Evolutionary conservation across 2,113 vertebrate species (phyloP), one percentile per base, ranked within the genome.

Genomic region (Vicugna pacos): DNA sequence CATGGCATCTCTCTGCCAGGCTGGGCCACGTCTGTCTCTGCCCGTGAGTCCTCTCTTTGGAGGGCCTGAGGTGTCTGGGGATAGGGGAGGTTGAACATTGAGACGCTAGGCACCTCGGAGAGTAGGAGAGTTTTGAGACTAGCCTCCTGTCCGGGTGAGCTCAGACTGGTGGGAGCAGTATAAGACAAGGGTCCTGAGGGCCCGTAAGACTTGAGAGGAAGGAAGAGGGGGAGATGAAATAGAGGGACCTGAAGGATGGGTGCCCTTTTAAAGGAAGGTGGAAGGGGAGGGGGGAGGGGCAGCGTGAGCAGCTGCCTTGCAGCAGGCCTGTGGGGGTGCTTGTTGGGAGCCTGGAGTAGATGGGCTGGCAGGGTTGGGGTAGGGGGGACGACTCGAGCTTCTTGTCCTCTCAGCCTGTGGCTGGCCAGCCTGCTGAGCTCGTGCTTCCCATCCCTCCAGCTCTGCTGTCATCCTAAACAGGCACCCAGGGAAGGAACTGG

Each of bases 21-120:
- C 75, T 20, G 15, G n/a, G 80, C 75, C 73, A 48, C 24, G 8
- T 82, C 52, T 12, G 50, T 35, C 69, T 62, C 4, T 52, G 77
- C 5, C 70, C 76, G 10, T 82, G 87, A 72, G n/a, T 85, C 30
- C 42, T 15, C 92, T 72, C 48, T 90, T 15, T 75, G 82, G 81
- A 89, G 35, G 67, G 38, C 20, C 83, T 4, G 16, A 92, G 50
- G 67, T 64, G 17, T 22, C 9, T 38, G 70, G 64, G 69, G 56
- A 70, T 0, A 2, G 10, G 8, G 22, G 48, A 8, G 56, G 42
- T 48, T 56, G 30, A 4, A 14, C 35, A 22, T 6, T 15, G n/a
- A 87, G 11, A 38, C n/a, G 42, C 24, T 32, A 8, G 14, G 46
- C 7, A 20, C 32, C 20, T 42, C 60, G 64, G 42, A n/a, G 30